These are phyloP conservation scores for Drosophila parthenogenetica DNA, from an alignment of 2,888 invertebrate species.

Conservation along the genomic window DNA sequence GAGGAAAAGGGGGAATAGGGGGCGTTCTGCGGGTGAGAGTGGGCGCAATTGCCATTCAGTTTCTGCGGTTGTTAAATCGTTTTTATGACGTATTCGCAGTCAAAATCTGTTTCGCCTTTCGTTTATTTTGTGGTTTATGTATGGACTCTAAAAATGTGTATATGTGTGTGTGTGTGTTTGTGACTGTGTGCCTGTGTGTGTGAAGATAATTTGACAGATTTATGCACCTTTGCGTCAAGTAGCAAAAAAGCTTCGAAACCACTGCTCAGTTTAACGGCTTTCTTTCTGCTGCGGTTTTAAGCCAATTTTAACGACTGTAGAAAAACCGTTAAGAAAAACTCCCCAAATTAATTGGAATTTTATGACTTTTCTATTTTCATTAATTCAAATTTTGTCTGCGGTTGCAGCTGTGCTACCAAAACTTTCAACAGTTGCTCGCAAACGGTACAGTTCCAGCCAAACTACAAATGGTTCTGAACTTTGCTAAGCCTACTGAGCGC, in stretches of 20 bases:
- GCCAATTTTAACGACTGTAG: constrained; percentile 30
- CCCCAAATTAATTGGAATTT: constrained; percentile 29
- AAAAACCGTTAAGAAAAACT: constrained; percentile 5
- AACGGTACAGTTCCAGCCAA: background rate
- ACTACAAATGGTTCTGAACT: constrained; percentile 32
- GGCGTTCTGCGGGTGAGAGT: background rate
- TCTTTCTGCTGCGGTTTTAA: constrained; percentile 14
- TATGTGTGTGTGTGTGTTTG: constrained; percentile 8
- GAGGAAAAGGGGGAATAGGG: background rate
- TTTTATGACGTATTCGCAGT: constrained; percentile 71
- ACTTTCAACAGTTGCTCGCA: background rate
- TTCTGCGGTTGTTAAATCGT: constrained; percentile 74
- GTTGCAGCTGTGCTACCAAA: background rate
- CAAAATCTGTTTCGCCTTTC: constrained; percentile 42
- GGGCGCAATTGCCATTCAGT: constrained; percentile 59
- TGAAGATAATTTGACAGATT: constrained; percentile 62
- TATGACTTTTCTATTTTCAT: constrained; percentile 12
- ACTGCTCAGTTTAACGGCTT: constrained; percentile 15
- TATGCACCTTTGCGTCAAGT: constrained; percentile 43
- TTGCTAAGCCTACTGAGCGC: constrained; percentile 20
- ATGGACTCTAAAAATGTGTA: constrained; percentile 22
- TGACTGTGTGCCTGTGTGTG: constrained; percentile 33
- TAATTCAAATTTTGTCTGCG: background rate
- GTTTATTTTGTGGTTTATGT: constrained; percentile 46
- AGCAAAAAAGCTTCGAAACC: constrained; percentile 25